phyloP scores from a whole-genome alignment of 2,113 vertebrate species.

The Argyrosomus japonicus region DNA sequence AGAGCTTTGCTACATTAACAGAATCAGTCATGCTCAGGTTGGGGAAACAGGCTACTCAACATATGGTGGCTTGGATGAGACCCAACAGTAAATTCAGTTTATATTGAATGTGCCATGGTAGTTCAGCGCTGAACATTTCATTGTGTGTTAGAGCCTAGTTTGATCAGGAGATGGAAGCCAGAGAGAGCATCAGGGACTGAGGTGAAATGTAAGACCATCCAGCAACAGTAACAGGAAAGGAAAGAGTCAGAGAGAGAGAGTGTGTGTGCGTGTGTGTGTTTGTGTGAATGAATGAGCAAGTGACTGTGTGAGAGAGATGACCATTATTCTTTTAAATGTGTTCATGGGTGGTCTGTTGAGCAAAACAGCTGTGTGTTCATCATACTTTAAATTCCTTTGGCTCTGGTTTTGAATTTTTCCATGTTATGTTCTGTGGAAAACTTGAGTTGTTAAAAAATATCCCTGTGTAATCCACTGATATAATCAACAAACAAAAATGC shows the following conservation, averaged over 20 bases:
- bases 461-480: conserved; percentile 17
- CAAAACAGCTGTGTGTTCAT: conserved; percentile 30
- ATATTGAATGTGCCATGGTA: conserved; percentile 78
- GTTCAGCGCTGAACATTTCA: conserved; percentile 78
- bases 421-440: conserved; percentile 19
- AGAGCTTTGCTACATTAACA: conserved; percentile 77
- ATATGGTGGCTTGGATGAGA: conserved; percentile 76
- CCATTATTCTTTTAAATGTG: neutral
- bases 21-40: conserved; percentile 77
- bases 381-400: conserved; percentile 50
- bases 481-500: neutral
- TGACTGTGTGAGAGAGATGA: neutral
- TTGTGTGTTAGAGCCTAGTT: conserved; percentile 65
- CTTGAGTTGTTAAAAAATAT: conserved; percentile 9
- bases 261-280: neutral
- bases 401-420: conserved; percentile 19
- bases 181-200: conserved; percentile 39
- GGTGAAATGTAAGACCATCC: conserved; percentile 59
- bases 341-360: conserved; percentile 45
- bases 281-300: neutral
- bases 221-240: conserved; percentile 40
- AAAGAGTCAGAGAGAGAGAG: neutral
- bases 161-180: conserved; percentile 71
- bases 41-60: conserved; percentile 60
- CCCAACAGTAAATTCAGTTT: conserved; percentile 80